Conservation (phyloP, 2,113 vertebrate species). For the Aepyceros melampus region DNA sequence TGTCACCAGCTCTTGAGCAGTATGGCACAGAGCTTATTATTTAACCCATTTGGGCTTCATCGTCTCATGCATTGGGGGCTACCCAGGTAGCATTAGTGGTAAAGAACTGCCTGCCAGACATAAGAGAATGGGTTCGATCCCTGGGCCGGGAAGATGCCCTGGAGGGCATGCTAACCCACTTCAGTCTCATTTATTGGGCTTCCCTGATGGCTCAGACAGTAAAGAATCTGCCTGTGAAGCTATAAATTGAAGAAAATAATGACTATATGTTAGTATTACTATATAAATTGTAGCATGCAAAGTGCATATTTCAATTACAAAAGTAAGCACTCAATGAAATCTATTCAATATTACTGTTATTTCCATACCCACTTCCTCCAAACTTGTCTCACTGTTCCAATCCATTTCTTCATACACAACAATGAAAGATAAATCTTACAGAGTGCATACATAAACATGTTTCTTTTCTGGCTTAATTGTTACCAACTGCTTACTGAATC, state of each 20-base stretch:
- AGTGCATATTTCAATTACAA: background rate
- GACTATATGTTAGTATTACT: background rate
- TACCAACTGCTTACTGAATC: background rate
- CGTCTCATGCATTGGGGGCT: background rate
- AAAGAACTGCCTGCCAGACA: background rate
- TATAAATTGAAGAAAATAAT: constrained; percentile 31
- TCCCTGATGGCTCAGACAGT: background rate
- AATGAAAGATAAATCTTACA: background rate
- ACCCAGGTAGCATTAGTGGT: background rate
- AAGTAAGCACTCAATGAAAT: background rate
- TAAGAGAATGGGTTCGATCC: background rate
- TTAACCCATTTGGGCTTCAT: background rate
- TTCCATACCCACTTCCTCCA: background rate
- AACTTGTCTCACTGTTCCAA: background rate
- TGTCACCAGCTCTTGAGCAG: background rate
- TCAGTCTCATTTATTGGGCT: background rate
- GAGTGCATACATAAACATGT: background rate
- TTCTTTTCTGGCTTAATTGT: background rate
- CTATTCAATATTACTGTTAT: background rate
- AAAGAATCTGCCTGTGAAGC: background rate
- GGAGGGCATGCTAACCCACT: background rate
- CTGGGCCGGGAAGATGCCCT: background rate
- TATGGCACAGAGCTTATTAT: background rate
- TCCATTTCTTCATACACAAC: background rate
- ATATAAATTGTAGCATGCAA: background rate